Evolutionary conservation across 2,113 vertebrate genomes (phyloP).

Genomic region (Myotis brandtii): DNA sequence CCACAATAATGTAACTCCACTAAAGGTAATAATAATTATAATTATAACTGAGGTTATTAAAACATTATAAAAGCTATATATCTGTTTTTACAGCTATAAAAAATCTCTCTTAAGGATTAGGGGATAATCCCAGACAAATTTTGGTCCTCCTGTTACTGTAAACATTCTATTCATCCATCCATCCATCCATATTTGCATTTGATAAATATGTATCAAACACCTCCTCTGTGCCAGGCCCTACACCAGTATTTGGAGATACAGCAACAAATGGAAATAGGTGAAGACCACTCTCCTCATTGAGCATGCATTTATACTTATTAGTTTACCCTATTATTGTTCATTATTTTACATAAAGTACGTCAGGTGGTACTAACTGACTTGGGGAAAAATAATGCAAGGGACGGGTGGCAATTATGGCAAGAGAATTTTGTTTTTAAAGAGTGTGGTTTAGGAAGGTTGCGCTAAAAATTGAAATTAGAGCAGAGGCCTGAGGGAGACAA

Average conservation of each 20-base stretch:
- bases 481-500: background rate
- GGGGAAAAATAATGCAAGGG: background rate
- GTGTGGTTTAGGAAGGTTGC: background rate
- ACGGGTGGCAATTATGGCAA: background rate
- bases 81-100: background rate
- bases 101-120: background rate
- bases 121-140: background rate
- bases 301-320: background rate
- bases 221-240: background rate
- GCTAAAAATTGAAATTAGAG: background rate
- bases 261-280: background rate
- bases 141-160: background rate
- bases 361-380: background rate
- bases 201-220: background rate
- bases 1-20: background rate
- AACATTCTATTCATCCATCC: background rate
- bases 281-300: background rate
- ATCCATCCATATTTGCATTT: background rate
- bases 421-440: background rate
- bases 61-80: background rate
- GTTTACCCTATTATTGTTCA: background rate
- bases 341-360: background rate
- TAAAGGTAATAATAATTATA: slow-evolving; percentile 13
- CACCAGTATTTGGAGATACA: background rate
- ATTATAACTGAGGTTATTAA: slow-evolving; percentile 3